Conservation (phyloP, 2,113 vertebrate species). For the Eleginops maclovinus region DNA sequence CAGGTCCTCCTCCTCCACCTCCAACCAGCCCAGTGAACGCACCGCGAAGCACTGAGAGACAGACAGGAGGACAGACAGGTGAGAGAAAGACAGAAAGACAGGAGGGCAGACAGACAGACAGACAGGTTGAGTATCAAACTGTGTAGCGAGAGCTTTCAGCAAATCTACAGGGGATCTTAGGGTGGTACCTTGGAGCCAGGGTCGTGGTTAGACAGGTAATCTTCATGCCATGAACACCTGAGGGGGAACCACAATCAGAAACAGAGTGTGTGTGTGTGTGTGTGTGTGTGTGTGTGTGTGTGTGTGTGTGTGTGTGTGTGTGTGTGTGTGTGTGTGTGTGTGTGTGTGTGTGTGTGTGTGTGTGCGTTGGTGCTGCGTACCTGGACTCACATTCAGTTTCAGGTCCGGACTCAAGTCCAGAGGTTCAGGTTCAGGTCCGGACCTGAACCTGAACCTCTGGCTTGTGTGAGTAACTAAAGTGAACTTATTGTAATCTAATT, state of each 20-base stretch:
- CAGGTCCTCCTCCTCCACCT: slow-evolving; percentile 96
- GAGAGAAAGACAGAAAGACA: neutral
- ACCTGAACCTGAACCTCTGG: too few relatives aligned
- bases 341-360: slow-evolving; percentile 22
- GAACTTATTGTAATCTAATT: too few relatives aligned
- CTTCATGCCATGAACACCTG: slow-evolving; percentile 87
- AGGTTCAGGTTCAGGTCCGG: too few relatives aligned
- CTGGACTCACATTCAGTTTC: too few relatives aligned
- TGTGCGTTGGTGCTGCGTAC: too few relatives aligned
- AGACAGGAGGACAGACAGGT: neutral
- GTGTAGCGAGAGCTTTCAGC: too few relatives aligned
- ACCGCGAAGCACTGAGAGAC: slow-evolving; percentile 91
- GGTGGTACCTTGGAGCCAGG: slow-evolving; percentile 89
- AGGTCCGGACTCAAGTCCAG: too few relatives aligned
- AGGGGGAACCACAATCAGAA: slow-evolving; percentile 25
- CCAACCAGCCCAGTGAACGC: slow-evolving; percentile 95
- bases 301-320: neutral
- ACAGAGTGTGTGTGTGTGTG: neutral
- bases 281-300: neutral
- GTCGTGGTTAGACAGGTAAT: slow-evolving; percentile 82
- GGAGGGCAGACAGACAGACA: slow-evolving; percentile 1
- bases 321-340: slow-evolving; percentile 9
- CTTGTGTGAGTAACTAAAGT: too few relatives aligned
- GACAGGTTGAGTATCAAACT: too few relatives aligned
- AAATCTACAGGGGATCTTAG: too few relatives aligned